Conservation (phyloP, 1,140 invertebrate species). For the Acyrthosiphon pisum region DNA sequence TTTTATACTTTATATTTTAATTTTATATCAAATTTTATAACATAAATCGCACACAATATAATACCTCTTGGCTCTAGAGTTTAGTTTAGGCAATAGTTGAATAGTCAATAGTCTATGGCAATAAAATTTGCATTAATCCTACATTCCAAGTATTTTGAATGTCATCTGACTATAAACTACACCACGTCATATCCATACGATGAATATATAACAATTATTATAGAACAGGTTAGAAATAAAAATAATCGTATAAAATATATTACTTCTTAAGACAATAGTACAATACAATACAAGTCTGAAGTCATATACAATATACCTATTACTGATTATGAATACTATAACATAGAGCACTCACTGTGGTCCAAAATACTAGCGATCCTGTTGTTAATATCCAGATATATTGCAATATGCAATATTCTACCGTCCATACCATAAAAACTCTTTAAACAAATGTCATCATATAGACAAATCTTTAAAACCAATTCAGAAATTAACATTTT, state of each 20-base stretch:
- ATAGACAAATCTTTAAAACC: not conserved
- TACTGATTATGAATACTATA: no score
- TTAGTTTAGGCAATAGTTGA: no score
- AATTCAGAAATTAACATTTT: not conserved
- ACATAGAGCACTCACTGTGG: no score
- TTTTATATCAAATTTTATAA: no score
- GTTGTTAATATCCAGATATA: no score
- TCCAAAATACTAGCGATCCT: no score
- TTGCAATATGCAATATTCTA: not conserved
- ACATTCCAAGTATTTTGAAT: not conserved
- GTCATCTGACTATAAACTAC: not conserved
- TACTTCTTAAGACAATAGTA: no score
- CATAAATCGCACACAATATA: no score
- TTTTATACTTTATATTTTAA: no score
- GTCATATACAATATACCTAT: no score
- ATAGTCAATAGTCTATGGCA: not conserved
- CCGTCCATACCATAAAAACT: not conserved
- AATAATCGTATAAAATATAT: not conserved
- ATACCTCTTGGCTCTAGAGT: no score
- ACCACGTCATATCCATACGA: not conserved
- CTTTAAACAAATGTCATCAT: not conserved
- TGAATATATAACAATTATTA: not conserved
- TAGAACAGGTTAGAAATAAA: not conserved
- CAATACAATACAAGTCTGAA: no score
- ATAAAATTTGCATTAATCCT: not conserved